Evolutionary conservation across 2,797 vertebrate genomes (phyloP).

Genomic region (Pseudomugil tenellus): DNA sequence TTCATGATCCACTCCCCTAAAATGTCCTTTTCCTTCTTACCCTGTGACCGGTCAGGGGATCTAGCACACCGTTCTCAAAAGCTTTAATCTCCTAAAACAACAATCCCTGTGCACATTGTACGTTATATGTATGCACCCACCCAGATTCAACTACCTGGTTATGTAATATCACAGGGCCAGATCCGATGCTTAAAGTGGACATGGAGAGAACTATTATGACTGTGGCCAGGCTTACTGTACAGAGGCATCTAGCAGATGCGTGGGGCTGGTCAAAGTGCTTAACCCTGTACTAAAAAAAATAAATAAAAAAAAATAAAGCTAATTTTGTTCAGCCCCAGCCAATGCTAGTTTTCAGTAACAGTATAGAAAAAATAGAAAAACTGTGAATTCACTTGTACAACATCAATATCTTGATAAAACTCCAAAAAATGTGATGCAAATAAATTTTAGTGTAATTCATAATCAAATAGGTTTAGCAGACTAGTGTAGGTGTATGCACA

Average conservation of each 20-base stretch:
- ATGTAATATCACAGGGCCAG: conserved; percentile 75
- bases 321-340: not conserved
- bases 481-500: too few species aligned
- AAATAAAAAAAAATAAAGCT: conserved; percentile 1
- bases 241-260: conserved; percentile 22
- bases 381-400: not conserved
- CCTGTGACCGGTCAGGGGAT: conserved; percentile 68
- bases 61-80: conserved; percentile 63
- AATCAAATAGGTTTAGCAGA: not conserved
- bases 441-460: not conserved
- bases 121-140: conserved; percentile 57
- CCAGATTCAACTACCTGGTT: conserved; percentile 67
- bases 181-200: conserved; percentile 84
- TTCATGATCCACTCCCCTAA: conserved; percentile 39
- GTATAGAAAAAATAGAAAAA: too few species aligned
- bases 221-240: conserved; percentile 66
- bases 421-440: not conserved
- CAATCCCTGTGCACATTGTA: conserved; percentile 64
- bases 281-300: conserved; percentile 23
- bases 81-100: conserved; percentile 78
- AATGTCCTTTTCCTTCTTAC: conserved; percentile 43
- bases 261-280: conserved; percentile 45
- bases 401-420: not conserved
- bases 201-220: conserved; percentile 81
- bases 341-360: not conserved